Evolutionary conservation across 2,113 vertebrate genomes (phyloP).

Genomic region (Lanius collurio): DNA sequence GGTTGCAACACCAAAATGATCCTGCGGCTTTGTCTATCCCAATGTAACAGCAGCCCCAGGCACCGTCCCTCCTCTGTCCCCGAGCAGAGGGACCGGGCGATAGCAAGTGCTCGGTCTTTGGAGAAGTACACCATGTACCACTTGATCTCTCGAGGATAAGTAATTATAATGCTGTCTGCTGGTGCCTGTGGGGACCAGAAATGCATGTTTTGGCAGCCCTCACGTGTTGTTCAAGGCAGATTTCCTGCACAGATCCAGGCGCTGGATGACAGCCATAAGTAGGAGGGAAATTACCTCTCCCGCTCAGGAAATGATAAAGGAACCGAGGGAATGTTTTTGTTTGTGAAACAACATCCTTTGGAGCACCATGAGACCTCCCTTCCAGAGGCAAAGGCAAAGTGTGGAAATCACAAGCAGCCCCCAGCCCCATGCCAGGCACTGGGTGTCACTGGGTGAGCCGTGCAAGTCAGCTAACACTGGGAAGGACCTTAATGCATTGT

Average conservation of each 20-base stretch:
- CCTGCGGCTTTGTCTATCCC: background rate
- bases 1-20: background rate
- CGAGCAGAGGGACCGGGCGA: background rate
- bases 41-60: background rate
- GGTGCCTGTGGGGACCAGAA: constrained; percentile 40
- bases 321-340: background rate
- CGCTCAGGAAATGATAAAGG: constrained; percentile 35
- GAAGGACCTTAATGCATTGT: background rate
- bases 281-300: background rate
- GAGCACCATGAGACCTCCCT: background rate
- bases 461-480: background rate
- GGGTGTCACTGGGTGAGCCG: background rate
- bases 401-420: background rate
- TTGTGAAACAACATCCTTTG: background rate
- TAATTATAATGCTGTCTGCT: background rate
- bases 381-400: background rate
- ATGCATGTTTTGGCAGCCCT: constrained; percentile 32
- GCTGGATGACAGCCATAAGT: background rate
- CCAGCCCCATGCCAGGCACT: accelerated
- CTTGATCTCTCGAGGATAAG: background rate
- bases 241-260: constrained; percentile 44
- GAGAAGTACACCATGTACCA: background rate
- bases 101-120: background rate
- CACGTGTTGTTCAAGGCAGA: constrained; percentile 8
- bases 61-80: background rate